Conservation (phyloP, 1,140 invertebrate genomes). For the Calosoma granatense region DNA sequence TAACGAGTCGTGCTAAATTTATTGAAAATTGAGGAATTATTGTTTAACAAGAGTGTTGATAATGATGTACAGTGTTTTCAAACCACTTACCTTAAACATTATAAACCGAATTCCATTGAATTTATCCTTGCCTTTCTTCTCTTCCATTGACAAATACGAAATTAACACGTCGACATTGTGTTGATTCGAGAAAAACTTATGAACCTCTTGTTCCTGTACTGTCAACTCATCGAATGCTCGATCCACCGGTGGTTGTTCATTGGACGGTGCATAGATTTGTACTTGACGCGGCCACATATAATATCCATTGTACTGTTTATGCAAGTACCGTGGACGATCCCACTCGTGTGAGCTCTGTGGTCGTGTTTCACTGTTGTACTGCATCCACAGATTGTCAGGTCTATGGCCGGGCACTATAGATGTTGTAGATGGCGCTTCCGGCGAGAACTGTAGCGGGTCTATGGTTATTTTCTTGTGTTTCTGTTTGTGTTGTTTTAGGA, state of each 20-base stretch:
- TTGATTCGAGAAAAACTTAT: conserved; percentile 57
- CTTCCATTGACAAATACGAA: conserved; percentile 69
- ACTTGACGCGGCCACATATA: conserved; percentile 69
- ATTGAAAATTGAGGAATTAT: no score
- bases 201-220: conserved; percentile 40
- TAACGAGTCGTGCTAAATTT: not conserved
- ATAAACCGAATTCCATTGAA: conserved; percentile 56
- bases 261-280: conserved; percentile 49
- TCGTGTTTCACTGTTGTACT: conserved; percentile 50
- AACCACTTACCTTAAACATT: conserved; percentile 70
- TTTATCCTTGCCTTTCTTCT: conserved; percentile 75
- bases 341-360: conserved; percentile 59
- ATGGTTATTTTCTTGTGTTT: conserved; percentile 47
- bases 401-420: conserved; percentile 40
- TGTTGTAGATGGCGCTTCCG: conserved; percentile 15
- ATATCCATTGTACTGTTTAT: conserved; percentile 64
- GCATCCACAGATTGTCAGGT: conserved; percentile 61
- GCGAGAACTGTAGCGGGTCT: conserved; percentile 25
- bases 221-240: conserved; percentile 27
- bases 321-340: conserved; percentile 56
- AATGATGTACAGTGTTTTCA: no score
- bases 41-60: no score
- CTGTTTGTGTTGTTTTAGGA: conserved; percentile 69
- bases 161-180: conserved; percentile 64
- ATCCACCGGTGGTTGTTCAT: conserved; percentile 43